These are phyloP conservation scores for Bufo gargarizans DNA, from an alignment of 2,113 vertebrate species.

Conservation along the genomic window DNA sequence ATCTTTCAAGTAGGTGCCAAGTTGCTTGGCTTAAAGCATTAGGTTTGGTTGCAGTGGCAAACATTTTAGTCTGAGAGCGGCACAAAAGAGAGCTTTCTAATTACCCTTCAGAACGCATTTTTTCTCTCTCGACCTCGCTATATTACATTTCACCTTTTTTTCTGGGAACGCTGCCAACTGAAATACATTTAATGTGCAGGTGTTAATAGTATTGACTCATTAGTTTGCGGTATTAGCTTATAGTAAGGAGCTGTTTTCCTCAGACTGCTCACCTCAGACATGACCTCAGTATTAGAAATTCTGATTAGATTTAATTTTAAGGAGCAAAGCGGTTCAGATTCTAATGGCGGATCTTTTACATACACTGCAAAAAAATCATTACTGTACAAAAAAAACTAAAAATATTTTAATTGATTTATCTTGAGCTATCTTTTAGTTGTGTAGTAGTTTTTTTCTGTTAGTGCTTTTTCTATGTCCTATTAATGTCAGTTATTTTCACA, in stretches of 20 bases:
- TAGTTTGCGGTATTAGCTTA: slow-evolving; percentile 55
- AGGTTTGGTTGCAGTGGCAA: slow-evolving; percentile 44
- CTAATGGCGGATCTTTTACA: background rate
- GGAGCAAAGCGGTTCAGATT: background rate
- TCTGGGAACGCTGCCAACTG: slow-evolving; percentile 51
- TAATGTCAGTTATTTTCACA: no score
- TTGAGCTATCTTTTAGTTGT: background rate
- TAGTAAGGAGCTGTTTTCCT: slow-evolving; percentile 49
- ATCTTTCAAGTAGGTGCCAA: slow-evolving; percentile 48
- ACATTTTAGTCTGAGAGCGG: slow-evolving; percentile 26
- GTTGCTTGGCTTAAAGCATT: slow-evolving; percentile 45
- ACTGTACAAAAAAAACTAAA: background rate
- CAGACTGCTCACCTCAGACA: slow-evolving; percentile 51
- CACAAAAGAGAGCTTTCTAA: slow-evolving; percentile 56
- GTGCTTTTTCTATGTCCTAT: background rate
- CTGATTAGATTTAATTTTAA: slow-evolving; percentile 37
- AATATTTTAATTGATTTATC: background rate
- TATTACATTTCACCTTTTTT: slow-evolving; percentile 56
- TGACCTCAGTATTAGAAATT: slow-evolving; percentile 50
- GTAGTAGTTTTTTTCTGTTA: background rate
- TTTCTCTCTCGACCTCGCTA: slow-evolving; percentile 14
- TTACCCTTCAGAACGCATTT: slow-evolving; percentile 45
- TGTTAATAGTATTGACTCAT: slow-evolving; percentile 59
- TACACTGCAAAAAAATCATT: slow-evolving; percentile 1
- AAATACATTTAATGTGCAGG: slow-evolving; percentile 59